A percentile compares a stretch with the other conserved stretches of the same genome.
Evolutionary conservation across 2,113 vertebrate genomes (phyloP).

Genomic region (Nerophis ophidion): DNA sequence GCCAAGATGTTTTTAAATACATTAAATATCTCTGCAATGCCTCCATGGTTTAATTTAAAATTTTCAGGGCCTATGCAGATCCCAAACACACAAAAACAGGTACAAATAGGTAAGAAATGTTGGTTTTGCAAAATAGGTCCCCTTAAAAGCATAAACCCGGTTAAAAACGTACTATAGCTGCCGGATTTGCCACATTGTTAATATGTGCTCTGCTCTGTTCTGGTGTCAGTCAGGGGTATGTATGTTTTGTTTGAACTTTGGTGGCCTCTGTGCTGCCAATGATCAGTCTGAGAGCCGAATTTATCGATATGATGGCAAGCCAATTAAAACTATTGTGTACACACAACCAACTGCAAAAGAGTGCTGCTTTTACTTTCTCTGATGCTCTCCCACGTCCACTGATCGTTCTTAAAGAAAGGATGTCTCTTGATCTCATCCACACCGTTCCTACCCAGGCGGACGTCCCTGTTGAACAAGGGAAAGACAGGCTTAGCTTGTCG

Average conservation of each 20-base stretch:
- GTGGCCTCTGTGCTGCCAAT: conserved; percentile 38
- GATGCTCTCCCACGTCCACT: conserved; percentile 96
- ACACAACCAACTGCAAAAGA: neutral
- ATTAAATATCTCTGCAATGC: too few species aligned
- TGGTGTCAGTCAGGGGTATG: conserved; percentile 28
- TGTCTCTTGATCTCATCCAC: conserved; percentile 97
- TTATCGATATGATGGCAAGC: conserved; percentile 41
- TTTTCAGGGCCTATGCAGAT: too few species aligned
- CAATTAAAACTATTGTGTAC: conserved; percentile 25
- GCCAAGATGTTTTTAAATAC: too few species aligned
- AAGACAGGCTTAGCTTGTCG: neutral
- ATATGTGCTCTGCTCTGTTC: conserved; percentile 34
- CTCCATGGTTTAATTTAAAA: too few species aligned
- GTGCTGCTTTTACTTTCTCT: conserved; percentile 82
- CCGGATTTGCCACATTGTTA: conserved; percentile 48
- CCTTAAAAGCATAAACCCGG: conserved; percentile 40
- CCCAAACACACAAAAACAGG: too few species aligned
- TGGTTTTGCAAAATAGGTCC: too few species aligned
- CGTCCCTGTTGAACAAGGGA: conserved; percentile 73
- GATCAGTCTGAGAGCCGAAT: conserved; percentile 41
- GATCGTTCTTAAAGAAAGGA: conserved; percentile 97
- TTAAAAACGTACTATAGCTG: conserved; percentile 37
- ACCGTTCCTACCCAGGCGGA: conserved; percentile 90
- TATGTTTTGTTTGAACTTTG: conserved; percentile 30
- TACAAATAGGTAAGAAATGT: too few species aligned